Base-by-base conservation (phyloP, 2,888 invertebrate species). In the Mimachlamys varia region DNA sequence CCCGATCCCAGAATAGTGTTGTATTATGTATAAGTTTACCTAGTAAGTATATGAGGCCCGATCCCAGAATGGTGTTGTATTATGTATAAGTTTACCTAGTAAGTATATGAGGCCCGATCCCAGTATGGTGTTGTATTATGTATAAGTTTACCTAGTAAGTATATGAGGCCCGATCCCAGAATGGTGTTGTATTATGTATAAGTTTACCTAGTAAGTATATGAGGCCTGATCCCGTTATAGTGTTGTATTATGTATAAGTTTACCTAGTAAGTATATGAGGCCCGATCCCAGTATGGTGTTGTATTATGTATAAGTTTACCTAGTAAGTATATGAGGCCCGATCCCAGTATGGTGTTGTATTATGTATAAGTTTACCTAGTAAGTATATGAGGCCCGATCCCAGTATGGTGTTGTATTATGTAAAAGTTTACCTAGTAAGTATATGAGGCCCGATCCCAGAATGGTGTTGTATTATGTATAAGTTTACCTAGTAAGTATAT, bases 1-100 rank as follows among this genome's bases (percentile, higher is more conserved):
- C 95, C 94, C 38, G 95, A 92, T 37, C 94, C 95, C 88, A 94
- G 94, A 87, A 96, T 95, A 10, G 95, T 94, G 92, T 96, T 96
- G 93, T 93, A 96, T 91, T 94, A 53, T 53, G 53, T 53, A 5
- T 5, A 53, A 53, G 17, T 17, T 92, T 92, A 96, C 96, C 96
- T 89, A 95, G 89, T 2, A 95, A 22, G 89, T 96, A 96, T 12
- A 96, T 93, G 2, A 96, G 93, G 33, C 95, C 94, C 38, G 95
- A 92, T 37, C 94, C 95, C 88, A 94, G 94, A 87, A 96, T 95
- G 10, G 95, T 94, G 92, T 96, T 96, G 93, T 93, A 96, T 91
- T 94, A 53, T 53, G 53, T 53, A 5, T 5, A 53, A 53, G 17
- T 17, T 92, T 92, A 96, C 96, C 96, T 89, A 95, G 89, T 2